These are phyloP conservation scores for Yponomeuta sedellus DNA, from an alignment of 2,888 invertebrate species.

Conservation along the genomic window DNA sequence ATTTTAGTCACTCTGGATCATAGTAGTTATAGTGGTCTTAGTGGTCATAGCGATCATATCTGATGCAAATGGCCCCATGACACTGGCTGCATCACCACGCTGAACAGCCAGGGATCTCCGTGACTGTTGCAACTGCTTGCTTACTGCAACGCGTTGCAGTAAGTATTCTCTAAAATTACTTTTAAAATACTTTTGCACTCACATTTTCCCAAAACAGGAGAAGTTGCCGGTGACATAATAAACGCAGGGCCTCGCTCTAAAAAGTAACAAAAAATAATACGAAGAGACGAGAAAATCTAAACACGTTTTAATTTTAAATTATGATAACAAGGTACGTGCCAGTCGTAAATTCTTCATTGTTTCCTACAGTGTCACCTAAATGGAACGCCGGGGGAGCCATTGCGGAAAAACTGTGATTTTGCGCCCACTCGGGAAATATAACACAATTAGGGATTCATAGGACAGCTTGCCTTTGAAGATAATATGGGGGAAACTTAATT, in stretches of 20 bases:
- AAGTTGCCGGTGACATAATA: neutral
- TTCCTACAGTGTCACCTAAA: slow-evolving; percentile 51
- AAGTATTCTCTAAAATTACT: no score
- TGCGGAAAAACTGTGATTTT: slow-evolving; percentile 41
- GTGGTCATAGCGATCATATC: no score
- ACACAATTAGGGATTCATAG: slow-evolving; percentile 39
- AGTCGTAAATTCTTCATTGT: slow-evolving; percentile 48
- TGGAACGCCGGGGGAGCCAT: slow-evolving; percentile 37
- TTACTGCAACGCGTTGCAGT: no score
- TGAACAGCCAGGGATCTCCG: no score
- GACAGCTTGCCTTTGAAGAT: neutral
- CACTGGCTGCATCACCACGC: no score
- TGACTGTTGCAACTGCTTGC: no score
- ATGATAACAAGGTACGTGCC: slow-evolving; percentile 53
- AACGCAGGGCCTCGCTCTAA: neutral
- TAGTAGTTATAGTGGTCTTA: no score
- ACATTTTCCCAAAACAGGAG: neutral
- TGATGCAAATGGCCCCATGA: no score
- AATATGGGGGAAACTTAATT: neutral
- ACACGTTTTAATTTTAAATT: slow-evolving; percentile 48
- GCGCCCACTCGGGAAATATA: slow-evolving; percentile 34
- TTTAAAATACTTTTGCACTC: neutral
- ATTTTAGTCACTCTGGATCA: no score
- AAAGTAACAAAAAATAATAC: neutral
- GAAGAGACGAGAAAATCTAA: slow-evolving; percentile 30